Evolutionary conservation across 2,113 vertebrate genomes (phyloP).

Genomic region (Talpa occidentalis): DNA sequence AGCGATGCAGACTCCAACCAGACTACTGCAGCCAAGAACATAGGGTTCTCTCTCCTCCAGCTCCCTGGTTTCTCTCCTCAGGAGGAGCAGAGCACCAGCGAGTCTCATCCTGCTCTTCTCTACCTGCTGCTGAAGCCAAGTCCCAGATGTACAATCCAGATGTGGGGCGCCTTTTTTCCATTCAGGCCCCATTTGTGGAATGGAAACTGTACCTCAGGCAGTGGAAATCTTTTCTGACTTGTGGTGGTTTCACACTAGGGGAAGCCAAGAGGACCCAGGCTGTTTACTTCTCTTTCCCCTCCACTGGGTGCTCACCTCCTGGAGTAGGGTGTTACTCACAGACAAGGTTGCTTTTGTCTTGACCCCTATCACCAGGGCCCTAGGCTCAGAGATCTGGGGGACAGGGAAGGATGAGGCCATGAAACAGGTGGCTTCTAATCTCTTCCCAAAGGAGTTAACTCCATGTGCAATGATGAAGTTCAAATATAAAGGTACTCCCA

Average conservation of each 20-base stretch:
- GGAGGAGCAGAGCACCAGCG: not conserved
- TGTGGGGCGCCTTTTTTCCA: not conserved
- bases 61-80: not conserved
- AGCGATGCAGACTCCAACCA: not conserved
- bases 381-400: not conserved
- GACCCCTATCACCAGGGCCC: not conserved
- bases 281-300: not conserved
- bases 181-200: not conserved
- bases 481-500: not conserved
- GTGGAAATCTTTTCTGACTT: not conserved
- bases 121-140: not conserved
- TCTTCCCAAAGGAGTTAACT: not conserved
- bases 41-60: too few species aligned
- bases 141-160: not conserved
- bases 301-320: not conserved
- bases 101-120: not conserved
- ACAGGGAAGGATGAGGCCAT: not conserved
- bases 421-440: not conserved
- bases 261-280: not conserved
- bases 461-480: not conserved
- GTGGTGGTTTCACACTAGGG: not conserved
- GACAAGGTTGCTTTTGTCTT: not conserved
- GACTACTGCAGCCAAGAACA: not conserved
- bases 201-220: not conserved
- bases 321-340: not conserved